Conservation (phyloP, 2,113 vertebrate species). For the Trogon melanurus region DNA sequence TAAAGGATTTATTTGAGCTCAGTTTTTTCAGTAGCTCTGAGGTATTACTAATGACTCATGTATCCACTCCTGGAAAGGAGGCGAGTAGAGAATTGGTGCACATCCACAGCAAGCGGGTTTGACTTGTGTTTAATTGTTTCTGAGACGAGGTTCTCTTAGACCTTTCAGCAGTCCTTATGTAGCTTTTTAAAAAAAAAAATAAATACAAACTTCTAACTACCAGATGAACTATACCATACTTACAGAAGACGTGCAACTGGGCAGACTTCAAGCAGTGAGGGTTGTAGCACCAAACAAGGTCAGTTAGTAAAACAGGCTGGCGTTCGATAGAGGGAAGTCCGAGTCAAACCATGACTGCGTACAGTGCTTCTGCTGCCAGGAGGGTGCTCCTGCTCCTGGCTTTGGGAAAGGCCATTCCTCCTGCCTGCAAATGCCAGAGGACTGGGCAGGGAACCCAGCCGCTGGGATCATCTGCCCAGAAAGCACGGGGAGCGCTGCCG, state of each 20-base stretch:
- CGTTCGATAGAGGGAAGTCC: rapidly evolving
- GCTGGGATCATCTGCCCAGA: rapidly evolving
- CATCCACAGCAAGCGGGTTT: not conserved
- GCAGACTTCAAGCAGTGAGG: not conserved
- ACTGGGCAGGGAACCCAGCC: not conserved
- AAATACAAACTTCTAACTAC: not conserved
- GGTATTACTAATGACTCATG: rapidly evolving
- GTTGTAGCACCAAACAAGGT: not conserved
- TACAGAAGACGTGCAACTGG: not conserved
- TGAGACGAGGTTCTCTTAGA: not conserved
- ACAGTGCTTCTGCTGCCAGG: not conserved
- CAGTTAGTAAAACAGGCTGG: not conserved
- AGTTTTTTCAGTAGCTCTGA: not conserved
- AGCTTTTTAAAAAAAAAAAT: not conserved
- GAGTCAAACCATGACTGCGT: not conserved
- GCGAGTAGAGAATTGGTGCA: not conserved
- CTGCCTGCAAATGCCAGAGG: not conserved
- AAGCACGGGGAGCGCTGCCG: not conserved
- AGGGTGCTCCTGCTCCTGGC: not conserved
- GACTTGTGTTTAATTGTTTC: not conserved
- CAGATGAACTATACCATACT: not conserved
- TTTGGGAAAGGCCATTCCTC: not conserved
- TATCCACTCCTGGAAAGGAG: not conserved
- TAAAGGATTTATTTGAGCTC: not conserved
- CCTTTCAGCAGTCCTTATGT: not conserved